These are phyloP conservation scores for Laticauda colubrina DNA, from an alignment of 2,113 vertebrate species.

Conservation along the genomic window DNA sequence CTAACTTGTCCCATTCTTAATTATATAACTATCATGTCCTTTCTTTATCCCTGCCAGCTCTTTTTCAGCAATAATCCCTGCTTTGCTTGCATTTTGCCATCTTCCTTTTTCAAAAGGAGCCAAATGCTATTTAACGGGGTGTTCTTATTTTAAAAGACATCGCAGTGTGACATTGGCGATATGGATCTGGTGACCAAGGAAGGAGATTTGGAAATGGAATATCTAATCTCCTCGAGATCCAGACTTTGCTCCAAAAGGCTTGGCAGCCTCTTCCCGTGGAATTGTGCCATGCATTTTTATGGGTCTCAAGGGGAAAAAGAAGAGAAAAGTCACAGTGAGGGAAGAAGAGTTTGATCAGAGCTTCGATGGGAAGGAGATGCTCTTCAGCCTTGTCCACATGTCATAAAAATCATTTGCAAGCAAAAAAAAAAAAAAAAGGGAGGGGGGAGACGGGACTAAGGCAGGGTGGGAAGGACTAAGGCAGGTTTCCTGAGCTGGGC, in stretches of 20 bases:
- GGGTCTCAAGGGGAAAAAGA: not conserved
- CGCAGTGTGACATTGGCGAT: slow-evolving; percentile 31
- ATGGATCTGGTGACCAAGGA: slow-evolving; percentile 1
- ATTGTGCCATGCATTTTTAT: not conserved
- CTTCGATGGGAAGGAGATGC: not conserved
- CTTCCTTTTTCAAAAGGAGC: slow-evolving; percentile 37
- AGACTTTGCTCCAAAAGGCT: slow-evolving; percentile 11
- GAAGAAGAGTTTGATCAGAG: not conserved
- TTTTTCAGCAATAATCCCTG: not conserved
- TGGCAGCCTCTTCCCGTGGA: fast-evolving
- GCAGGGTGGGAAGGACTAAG: no score
- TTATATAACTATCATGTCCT: not conserved
- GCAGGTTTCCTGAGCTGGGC: no score
- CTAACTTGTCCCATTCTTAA: not conserved
- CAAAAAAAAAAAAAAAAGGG: no score
- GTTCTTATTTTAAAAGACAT: slow-evolving; percentile 10
- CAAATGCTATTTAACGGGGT: not conserved
- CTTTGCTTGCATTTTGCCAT: slow-evolving; percentile 27
- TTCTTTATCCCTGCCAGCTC: not conserved
- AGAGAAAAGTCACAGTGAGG: not conserved
- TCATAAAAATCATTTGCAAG: no score
- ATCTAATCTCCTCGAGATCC: slow-evolving; percentile 12
- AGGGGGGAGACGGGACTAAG: no score
- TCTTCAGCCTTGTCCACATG: not conserved
- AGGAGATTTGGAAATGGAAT: slow-evolving; percentile 22